Conservation (phyloP, 2,113 vertebrate species). For the Cynopterus brachyotis region DNA sequence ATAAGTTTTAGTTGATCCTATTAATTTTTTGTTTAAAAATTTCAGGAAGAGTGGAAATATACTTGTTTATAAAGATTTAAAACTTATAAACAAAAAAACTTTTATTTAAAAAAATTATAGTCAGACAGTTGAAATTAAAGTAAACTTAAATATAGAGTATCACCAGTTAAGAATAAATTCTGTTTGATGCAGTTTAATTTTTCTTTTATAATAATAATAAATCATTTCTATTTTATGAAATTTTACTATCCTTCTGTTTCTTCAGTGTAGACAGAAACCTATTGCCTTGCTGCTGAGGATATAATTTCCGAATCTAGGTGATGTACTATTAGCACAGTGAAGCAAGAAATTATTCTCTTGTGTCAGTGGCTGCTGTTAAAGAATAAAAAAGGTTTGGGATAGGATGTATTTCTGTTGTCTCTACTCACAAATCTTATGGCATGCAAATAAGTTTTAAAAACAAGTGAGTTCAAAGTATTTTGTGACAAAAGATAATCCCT, state of each 20-base stretch:
- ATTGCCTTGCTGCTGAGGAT: constrained; percentile 55
- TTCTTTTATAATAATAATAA: constrained; percentile 5
- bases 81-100: background rate
- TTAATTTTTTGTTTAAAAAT: background rate
- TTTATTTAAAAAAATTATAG: background rate
- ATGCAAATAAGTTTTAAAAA: constrained; percentile 51
- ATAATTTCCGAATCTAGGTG: constrained; percentile 63
- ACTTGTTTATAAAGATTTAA: background rate
- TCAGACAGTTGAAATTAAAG: constrained; percentile 41
- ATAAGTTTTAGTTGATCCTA: background rate
- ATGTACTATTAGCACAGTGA: constrained; percentile 59
- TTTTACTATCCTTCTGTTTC: constrained; percentile 23
- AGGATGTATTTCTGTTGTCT: constrained; percentile 44
- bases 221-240: constrained; percentile 29
- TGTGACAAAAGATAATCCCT: background rate
- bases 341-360: constrained; percentile 66
- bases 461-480: constrained; percentile 36
- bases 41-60: background rate
- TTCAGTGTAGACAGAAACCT: constrained; percentile 42
- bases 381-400: constrained; percentile 23
- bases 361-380: constrained; percentile 53
- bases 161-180: constrained; percentile 30
- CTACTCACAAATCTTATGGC: constrained; percentile 23
- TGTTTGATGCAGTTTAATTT: background rate
- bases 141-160: background rate